Evolutionary conservation across 2,888 invertebrate genomes (phyloP), one percentile per base, ranked within the genome.

Genomic region (Steinernema hermaphroditum): DNA sequence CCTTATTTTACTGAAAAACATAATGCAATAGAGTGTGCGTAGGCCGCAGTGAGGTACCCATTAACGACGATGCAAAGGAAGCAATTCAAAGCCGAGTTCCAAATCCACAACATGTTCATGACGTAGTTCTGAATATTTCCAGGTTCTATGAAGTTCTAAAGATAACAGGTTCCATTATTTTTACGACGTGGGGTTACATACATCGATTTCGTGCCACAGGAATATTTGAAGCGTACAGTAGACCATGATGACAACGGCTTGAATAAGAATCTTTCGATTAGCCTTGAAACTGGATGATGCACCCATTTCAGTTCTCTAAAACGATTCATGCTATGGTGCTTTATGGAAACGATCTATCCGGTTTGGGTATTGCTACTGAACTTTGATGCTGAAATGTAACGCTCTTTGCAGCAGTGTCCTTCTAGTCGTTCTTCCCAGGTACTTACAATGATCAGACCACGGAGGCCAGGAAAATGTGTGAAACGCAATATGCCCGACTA

Each of bases 231-330:
- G 12, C 14, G 62, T 29, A n/a, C 62, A 62, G 62, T 62, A 62
- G 62, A 62, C 62, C 27, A 34, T 62, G n/a, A 62, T 62, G 8
- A 62, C 62, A 32, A 62, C 22, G 19, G 62, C 62, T 29, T 62
- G 62, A 8, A 62, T 16, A 1, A 62, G 32, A 16, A 62, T 62
- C 6, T 32, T 62, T 2, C 62, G 62, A 19, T 62, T 62, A 2
- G 62, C 62, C 24, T 54, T 8, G 54, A 14, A 24, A 12, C 54
- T 54, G 8, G 54, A 14, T 2, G 54, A 14, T 4, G 62, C 9
- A 1, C 32, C 34, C 12, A 32, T 9, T 16, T 62, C 62, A 16
- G 16, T 62, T 62, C 34, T 62, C 62, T 62, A 27, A 62, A 62
- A 29, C 2, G 27, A 37, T 4, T 46, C 46, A 46, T 9, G 46